Conservation (phyloP, 1,140 invertebrate genomes). For the Babylonia areolata region DNA sequence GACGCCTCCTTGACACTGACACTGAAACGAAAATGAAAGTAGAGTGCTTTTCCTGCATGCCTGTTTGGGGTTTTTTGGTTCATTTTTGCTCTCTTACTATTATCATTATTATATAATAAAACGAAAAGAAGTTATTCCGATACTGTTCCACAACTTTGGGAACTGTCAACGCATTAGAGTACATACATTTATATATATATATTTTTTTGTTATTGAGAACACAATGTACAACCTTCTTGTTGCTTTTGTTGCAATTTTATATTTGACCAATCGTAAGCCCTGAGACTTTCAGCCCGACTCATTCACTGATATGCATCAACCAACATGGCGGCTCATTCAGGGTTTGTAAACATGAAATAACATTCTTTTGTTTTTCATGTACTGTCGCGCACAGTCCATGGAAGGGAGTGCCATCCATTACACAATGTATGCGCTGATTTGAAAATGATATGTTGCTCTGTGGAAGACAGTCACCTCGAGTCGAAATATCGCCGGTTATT, state of each 20-base stretch:
- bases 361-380: neutral
- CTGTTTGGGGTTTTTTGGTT: no score
- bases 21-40: neutral
- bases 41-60: neutral
- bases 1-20: neutral
- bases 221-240: no score
- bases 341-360: constrained; percentile 7
- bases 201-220: neutral
- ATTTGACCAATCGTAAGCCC: neutral
- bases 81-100: neutral
- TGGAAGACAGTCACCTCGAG: no score
- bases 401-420: neutral
- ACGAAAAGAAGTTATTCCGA: neutral
- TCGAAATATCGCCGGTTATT: neutral
- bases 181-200: neutral
- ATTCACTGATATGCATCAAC: neutral
- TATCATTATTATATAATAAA: neutral
- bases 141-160: neutral
- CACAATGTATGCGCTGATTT: neutral
- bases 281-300: neutral
- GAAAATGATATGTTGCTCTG: neutral
- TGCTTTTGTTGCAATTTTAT: neutral
- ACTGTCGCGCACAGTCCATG: neutral
- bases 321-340: neutral
- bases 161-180: neutral